Base-by-base conservation (phyloP, 1,140 invertebrate species). In the Drosophila ananassae region DNA sequence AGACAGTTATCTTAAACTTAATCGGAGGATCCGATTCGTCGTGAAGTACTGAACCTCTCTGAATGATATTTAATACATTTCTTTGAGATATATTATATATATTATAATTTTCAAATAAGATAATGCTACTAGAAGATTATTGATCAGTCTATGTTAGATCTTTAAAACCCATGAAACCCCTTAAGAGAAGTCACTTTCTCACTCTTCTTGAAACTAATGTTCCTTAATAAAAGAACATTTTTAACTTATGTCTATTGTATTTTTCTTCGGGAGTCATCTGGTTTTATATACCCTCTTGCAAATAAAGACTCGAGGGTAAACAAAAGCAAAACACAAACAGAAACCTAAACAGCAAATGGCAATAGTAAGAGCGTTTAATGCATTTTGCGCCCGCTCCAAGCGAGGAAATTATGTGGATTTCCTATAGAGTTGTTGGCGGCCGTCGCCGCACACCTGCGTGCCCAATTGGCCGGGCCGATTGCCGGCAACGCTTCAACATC, bases 391-490 rank as follows among this genome's bases (percentile, higher is more conserved):
- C 77, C 77, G 77, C 81, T 84, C 69, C 34, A 66, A 85, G 81
- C 81, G 77, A 58, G 68, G 64, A 85, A 87, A 82, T 85, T 77
- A 81, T 87, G 81, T 87, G 82, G 74, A 63, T 81, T 77, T 69
- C 66, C 61, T 56, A 71, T 76, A 74, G 63, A 59, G 62, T 66
- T 61, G 59, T 63, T 55, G 64, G 60, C 46, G 48, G 54, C 58
- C 51, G 76, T 56, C 57, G 83, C 83, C 57, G 83, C 83, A 87
- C 83, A 87, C 83, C 83, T 89, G 83, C 83, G 76, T 89, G 73
- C 75, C 71, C 62, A 89, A 89, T 89, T 68, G 41, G 41, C 17
- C 17, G 17, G 17, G 17, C 54, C 64, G 66, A 46, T 54, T 57
- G 55, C 54, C 50, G n/a, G 66, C 53, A 61, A 34, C 25, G 52